phyloP scores from a whole-genome alignment of 2,797 vertebrate genomes.

The Epinephelus malabaricus region DNA sequence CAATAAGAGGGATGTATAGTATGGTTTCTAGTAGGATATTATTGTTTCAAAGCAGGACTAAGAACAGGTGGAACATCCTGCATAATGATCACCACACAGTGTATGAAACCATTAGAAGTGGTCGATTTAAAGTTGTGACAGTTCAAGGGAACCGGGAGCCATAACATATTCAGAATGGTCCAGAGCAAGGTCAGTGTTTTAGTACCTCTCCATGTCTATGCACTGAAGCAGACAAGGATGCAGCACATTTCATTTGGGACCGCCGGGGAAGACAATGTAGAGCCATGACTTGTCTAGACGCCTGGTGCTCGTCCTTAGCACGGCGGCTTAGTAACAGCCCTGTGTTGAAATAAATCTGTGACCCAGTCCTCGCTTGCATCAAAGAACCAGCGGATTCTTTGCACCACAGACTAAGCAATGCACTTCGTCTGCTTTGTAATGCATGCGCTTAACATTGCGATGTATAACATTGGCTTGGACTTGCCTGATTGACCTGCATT shows the following conservation, averaged over 20 bases:
- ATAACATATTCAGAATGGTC: slow-evolving; percentile 86
- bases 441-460: slow-evolving; percentile 88
- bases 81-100: slow-evolving; percentile 55
- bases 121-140: slow-evolving; percentile 85
- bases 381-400: slow-evolving; percentile 66
- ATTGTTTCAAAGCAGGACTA: slow-evolving; percentile 50
- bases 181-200: slow-evolving; percentile 84
- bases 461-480: slow-evolving; percentile 88
- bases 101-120: slow-evolving; percentile 84
- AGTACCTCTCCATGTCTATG: slow-evolving; percentile 80
- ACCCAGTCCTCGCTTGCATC: slow-evolving; percentile 66
- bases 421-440: slow-evolving; percentile 85
- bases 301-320: slow-evolving; percentile 77
- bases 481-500: slow-evolving; percentile 96
- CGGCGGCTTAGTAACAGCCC: slow-evolving; percentile 62
- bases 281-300: slow-evolving; percentile 86
- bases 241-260: slow-evolving; percentile 84
- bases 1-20: not conserved
- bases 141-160: slow-evolving; percentile 85
- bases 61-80: slow-evolving; percentile 57
- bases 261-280: slow-evolving; percentile 79
- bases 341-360: slow-evolving; percentile 79
- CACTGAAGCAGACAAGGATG: slow-evolving; percentile 80
- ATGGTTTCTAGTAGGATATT: slow-evolving; percentile 9
- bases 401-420: slow-evolving; percentile 54